Evolutionary conservation across 2,113 vertebrate genomes (phyloP).

Genomic region (Cricetomys ansorgei): DNA sequence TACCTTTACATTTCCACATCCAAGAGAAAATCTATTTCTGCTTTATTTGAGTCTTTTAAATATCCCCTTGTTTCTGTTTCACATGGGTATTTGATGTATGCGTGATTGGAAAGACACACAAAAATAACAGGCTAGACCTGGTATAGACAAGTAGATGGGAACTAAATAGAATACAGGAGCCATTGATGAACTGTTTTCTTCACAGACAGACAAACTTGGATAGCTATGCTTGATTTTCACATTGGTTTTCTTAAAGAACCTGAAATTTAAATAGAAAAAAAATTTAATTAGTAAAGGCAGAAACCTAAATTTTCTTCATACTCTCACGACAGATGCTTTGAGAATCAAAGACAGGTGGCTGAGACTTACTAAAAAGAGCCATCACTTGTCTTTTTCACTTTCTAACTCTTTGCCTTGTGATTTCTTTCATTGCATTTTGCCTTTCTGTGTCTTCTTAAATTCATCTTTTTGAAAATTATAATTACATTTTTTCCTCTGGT

Average conservation of each 20-base stretch:
- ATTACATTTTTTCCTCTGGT: neutral
- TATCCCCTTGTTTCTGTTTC: neutral
- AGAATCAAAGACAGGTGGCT: slow-evolving; percentile 48
- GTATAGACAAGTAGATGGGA: slow-evolving; percentile 33
- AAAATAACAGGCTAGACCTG: neutral
- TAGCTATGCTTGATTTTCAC: neutral
- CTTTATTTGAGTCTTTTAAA: neutral
- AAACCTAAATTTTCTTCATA: slow-evolving; percentile 63
- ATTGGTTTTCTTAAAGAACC: slow-evolving; percentile 50
- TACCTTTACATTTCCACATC: slow-evolving; percentile 1
- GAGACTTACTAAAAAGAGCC: slow-evolving; percentile 53
- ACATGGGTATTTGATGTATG: neutral
- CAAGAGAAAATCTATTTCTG: slow-evolving; percentile 26
- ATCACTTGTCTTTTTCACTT: slow-evolving; percentile 44
- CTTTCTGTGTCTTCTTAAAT: neutral
- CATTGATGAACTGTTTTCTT: slow-evolving; percentile 50
- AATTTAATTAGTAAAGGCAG: slow-evolving; percentile 58
- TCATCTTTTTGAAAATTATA: neutral
- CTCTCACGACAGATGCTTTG: slow-evolving; percentile 62
- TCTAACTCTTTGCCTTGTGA: neutral
- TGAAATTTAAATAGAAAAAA: slow-evolving; percentile 65
- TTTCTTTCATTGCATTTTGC: neutral
- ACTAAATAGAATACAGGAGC: neutral
- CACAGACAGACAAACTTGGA: neutral
- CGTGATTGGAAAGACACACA: slow-evolving; percentile 40